phyloP scores from a whole-genome alignment of 2,888 invertebrate species.

The Isoperla grammatica region DNA sequence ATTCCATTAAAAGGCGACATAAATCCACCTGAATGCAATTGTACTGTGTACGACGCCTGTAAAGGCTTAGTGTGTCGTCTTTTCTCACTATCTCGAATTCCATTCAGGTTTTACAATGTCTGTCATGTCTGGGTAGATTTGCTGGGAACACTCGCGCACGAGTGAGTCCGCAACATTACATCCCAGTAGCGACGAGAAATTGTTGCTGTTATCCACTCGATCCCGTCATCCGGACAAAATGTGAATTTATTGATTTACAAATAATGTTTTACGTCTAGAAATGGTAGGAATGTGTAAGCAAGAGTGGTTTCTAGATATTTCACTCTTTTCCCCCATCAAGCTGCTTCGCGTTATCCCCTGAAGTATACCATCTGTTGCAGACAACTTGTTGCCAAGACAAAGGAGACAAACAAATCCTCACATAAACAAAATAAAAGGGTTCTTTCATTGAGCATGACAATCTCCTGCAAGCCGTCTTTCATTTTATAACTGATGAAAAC shows the following conservation, averaged over 20 bases:
- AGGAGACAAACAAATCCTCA: slow-evolving; percentile 6
- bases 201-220: slow-evolving; percentile 8
- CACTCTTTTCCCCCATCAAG: neutral
- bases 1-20: too few relatives aligned
- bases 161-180: neutral
- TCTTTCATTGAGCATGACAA: slow-evolving; percentile 5
- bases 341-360: slow-evolving; percentile 17
- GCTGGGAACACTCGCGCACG: neutral
- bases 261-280: neutral
- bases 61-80: too few relatives aligned
- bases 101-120: neutral
- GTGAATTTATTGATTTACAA: slow-evolving; percentile 16
- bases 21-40: too few relatives aligned
- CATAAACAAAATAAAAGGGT: slow-evolving; percentile 9
- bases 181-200: neutral
- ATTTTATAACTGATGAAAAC: slow-evolving; percentile 7
- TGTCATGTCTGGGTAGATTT: neutral
- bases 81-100: too few relatives aligned
- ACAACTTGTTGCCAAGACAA: slow-evolving; percentile 23
- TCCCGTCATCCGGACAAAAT: slow-evolving; percentile 14
- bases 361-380: slow-evolving; percentile 24
- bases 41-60: too few relatives aligned
- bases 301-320: neutral
- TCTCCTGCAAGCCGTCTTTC: slow-evolving; percentile 1
- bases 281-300: neutral